Evolutionary conservation across 1,140 invertebrate species (phyloP).

Genomic region (Caenorhabditis brenneri): DNA sequence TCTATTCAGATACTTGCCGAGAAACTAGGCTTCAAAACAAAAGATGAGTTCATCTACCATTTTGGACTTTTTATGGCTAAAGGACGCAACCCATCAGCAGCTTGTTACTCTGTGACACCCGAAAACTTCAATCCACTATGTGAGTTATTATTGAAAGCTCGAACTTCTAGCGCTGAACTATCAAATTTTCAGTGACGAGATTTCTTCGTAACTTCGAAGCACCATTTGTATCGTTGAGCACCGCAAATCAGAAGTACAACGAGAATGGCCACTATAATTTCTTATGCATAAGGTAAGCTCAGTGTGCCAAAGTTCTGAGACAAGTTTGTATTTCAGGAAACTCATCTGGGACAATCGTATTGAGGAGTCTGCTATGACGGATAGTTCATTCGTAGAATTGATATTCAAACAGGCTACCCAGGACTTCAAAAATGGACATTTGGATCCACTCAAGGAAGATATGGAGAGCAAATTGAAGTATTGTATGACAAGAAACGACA

Average conservation of each 20-base stretch:
- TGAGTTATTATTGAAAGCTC: constrained; percentile 40
- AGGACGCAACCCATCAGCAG: constrained; percentile 79
- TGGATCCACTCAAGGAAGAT: neutral
- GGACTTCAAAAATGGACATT: constrained; percentile 9
- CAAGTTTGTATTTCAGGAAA: constrained; percentile 64
- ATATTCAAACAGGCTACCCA: constrained; percentile 45
- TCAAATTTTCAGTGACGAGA: constrained; percentile 78
- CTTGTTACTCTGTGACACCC: constrained; percentile 73
- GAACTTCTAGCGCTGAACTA: constrained; percentile 25
- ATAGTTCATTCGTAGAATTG: constrained; percentile 22
- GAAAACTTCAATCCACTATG: constrained; percentile 29
- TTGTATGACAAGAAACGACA: constrained; percentile 8
- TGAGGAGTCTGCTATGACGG: constrained; percentile 49
- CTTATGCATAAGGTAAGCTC: constrained; percentile 62
- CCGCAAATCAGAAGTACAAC: constrained; percentile 72
- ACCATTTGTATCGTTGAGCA: constrained; percentile 85
- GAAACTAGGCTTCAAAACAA: constrained; percentile 76
- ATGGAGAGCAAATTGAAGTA: constrained; percentile 16
- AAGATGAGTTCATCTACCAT: constrained; percentile 81
- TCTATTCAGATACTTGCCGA: neutral
- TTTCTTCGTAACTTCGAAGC: constrained; percentile 94
- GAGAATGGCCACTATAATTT: constrained; percentile 68
- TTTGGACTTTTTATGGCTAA: constrained; percentile 86
- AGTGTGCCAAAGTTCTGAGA: neutral
- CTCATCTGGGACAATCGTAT: constrained; percentile 61